Evolutionary conservation across 1,140 invertebrate species (phyloP), one percentile per base, ranked within the genome.

Genomic region (Drosophila pruinosa): DNA sequence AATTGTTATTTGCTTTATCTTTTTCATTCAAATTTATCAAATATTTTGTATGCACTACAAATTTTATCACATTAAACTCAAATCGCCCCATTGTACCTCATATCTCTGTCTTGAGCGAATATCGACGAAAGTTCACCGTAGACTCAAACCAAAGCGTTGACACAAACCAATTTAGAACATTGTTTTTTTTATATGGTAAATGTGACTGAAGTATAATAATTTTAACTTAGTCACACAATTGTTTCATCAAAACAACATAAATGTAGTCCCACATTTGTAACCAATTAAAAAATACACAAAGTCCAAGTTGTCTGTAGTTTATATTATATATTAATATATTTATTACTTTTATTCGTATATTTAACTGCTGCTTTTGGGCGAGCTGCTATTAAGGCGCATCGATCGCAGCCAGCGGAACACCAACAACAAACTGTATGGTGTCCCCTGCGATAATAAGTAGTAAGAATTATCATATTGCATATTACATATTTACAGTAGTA

Each of bases 401-500:
- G 31, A 41, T 24, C 47, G 36, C 64, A 68, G 36, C 15, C 21
- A 31, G 15, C 6, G n/a, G 52, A 15, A 50, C 41, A 64, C 38
- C 50, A 3, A 14, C 36, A 47, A 21, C 4, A 4, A 15, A 48
- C 7, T 8, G 8, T 4, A 17, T 6, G 39, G 36, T 43, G 61
- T 34, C 39, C 53, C 4, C 15, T 28, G 8, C 21, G 38, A 22
- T 26, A 38, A 43, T 50, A 47, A n/a, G n/a, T n/a, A n/a, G n/a
- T n/a, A n/a, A n/a, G 31, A n/a, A 34, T 62, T 61, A 12, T 41
- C 8, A 68, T 34, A 22, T 52, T 43, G 36, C 65, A 69, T 69
- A 53, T 62, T 69, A 62, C 57, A 69, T 69, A 62, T 69, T 69
- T 69, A 70, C 67, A 63, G 15, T 26, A 54, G 48, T 21, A 12